Evolutionary conservation across 2,113 vertebrate species (phyloP).

Genomic region (Hydrochoerus hydrochaeris): DNA sequence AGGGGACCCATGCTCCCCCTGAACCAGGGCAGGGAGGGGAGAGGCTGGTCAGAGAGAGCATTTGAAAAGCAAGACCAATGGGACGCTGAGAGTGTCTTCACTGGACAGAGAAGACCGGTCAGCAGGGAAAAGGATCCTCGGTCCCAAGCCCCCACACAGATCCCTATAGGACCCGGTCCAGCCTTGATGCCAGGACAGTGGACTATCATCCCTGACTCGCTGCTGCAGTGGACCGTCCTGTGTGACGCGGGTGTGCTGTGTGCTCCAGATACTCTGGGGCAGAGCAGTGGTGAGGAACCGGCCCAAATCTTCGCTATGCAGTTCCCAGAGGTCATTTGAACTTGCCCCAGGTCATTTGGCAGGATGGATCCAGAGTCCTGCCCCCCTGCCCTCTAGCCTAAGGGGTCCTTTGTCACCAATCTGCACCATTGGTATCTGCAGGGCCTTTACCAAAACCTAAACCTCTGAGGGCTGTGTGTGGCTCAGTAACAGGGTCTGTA

Average conservation of each 20-base stretch:
- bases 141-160: not conserved
- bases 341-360: not conserved
- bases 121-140: accelerated
- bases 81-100: not conserved
- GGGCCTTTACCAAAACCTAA: not conserved
- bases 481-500: not conserved
- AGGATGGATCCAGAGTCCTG: not conserved
- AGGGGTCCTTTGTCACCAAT: not conserved
- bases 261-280: not conserved
- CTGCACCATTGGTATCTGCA: not conserved
- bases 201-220: not conserved
- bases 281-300: not conserved
- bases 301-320: too few species aligned
- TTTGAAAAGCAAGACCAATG: not conserved
- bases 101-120: not conserved
- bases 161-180: accelerated
- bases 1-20: not conserved
- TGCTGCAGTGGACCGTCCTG: too few species aligned
- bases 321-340: not conserved
- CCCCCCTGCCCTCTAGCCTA: not conserved
- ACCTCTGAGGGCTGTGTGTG: not conserved
- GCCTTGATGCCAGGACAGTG: not conserved
- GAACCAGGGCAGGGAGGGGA: too few species aligned
- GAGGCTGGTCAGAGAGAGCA: not conserved
- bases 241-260: accelerated